Evolutionary conservation across 2,888 invertebrate genomes (phyloP), one percentile per base, ranked within the genome.

Genomic region (Tiliacea citrago): DNA sequence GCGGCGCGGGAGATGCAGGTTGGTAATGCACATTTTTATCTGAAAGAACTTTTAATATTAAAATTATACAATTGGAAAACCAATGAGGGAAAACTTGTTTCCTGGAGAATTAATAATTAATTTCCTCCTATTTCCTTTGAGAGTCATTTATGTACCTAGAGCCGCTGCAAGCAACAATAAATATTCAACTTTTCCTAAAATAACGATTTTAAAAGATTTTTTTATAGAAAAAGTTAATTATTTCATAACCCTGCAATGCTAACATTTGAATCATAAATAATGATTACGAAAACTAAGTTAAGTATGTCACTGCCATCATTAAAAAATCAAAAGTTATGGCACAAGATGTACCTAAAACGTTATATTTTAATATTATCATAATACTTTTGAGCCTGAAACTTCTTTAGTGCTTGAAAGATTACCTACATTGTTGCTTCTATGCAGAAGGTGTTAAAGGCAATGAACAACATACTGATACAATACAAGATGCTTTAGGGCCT

Each of bases 1-100:
- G 61, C 69, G 77, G 75, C 75, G 65, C 83, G 75, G 75, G 73
- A 82, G 77, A 81, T 81, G 73, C 80, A 89, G 89, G 89, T 90
- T 84, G 68, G 90, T 89, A 80, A 69, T 71, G 75, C 51, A 80
- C 65, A 77, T 77, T 51, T 47, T 68, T 51, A 13, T 58, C 2
- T 42, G 0, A 4, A 18, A 1, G 1, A 45, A 18, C n/a, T 49
- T n/a, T 72, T 10, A 4, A 2, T 16, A 57, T 35, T 13, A 16
- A 39, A 5, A 16, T 4, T 13, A 55, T 13, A n/a, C 24, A 1
- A 55, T 24, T 42, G 39, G n/a, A 62, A 42, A 42, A 9, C 16
- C 16, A n/a, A 62, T 6, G 1, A 42, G 16, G 10, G 6, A 18
- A 45, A 24, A 24, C 24, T 18, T 9, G 9, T 16, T 24, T 5